A percentile compares a stretch with the other conserved stretches of the same genome.
phyloP scores from a whole-genome alignment of 2,113 vertebrate species.

The Lepus americanus region DNA sequence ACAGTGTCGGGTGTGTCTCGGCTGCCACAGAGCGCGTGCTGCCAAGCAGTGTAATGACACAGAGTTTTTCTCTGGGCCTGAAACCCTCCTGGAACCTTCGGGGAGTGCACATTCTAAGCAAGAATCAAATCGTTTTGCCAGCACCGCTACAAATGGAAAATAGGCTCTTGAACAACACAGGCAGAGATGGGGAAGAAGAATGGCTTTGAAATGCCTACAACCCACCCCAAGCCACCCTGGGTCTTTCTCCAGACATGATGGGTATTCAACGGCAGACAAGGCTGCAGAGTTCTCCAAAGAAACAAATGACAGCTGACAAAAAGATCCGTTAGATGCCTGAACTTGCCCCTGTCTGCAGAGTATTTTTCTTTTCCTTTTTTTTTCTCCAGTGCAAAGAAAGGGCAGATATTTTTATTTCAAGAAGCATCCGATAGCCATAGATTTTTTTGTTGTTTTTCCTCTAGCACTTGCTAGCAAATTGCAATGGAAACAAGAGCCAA shows the following conservation, averaged over 20 bases:
- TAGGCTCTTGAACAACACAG: constrained; percentile 79
- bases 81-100: constrained; percentile 78
- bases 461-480: background rate
- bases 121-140: constrained; percentile 84
- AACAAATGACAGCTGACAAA: constrained; percentile 79
- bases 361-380: constrained; percentile 25
- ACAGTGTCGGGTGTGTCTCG: constrained; percentile 75
- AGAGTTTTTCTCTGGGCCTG: constrained; percentile 83
- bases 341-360: constrained; percentile 59
- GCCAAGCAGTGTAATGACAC: constrained; percentile 78
- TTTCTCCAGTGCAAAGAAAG: constrained; percentile 12
- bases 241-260: constrained; percentile 69
- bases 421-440: background rate
- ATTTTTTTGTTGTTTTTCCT: constrained; percentile 47
- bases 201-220: constrained; percentile 76
- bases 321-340: constrained; percentile 65
- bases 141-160: constrained; percentile 82
- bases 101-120: constrained; percentile 81
- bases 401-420: constrained; percentile 67
- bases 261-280: constrained; percentile 66
- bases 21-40: constrained; percentile 69
- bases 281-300: constrained; percentile 20
- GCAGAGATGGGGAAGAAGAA: constrained; percentile 52
- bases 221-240: constrained; percentile 61
- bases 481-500: background rate